Conservation (phyloP, 2,888 invertebrate genomes). For the Oxycera nigricornis region DNA sequence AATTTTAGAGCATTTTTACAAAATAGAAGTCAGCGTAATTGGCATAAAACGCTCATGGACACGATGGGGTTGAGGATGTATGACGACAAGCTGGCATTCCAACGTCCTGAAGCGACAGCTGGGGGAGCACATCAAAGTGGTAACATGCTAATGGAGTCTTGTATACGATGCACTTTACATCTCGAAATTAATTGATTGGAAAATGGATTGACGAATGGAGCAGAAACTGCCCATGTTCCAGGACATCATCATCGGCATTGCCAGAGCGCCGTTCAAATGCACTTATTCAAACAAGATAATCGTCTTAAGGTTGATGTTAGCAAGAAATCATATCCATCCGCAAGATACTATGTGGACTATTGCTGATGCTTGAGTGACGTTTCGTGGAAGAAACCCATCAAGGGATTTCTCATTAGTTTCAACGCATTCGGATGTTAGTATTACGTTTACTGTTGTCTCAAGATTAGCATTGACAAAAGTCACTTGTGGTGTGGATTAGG, state of each 20-base stretch:
- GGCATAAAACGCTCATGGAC: slow-evolving; percentile 22
- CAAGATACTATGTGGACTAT: too few species aligned
- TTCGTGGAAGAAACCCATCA: too few species aligned
- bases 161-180: slow-evolving; percentile 36
- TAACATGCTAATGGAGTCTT: slow-evolving; percentile 37
- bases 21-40: slow-evolving; percentile 27
- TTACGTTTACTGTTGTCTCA: too few species aligned
- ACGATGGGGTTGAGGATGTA: not conserved
- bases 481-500: too few species aligned
- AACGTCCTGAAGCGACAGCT: not conserved
- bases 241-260: not conserved
- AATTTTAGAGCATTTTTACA: slow-evolving; percentile 25
- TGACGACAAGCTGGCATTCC: not conserved
- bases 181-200: slow-evolving; percentile 38
- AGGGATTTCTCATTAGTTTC: too few species aligned
- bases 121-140: not conserved
- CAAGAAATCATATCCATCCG: slow-evolving; percentile 19
- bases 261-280: not conserved
- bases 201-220: slow-evolving; percentile 38
- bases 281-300: slow-evolving; percentile 29
- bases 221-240: slow-evolving; percentile 25
- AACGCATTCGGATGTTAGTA: too few species aligned
- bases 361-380: too few species aligned
- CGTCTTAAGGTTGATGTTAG: slow-evolving; percentile 23
- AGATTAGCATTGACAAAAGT: too few species aligned